Evolutionary conservation across 2,113 vertebrate species (phyloP), one percentile per base, ranked within the genome.

Genomic region (Thalassoma bifasciatum): DNA sequence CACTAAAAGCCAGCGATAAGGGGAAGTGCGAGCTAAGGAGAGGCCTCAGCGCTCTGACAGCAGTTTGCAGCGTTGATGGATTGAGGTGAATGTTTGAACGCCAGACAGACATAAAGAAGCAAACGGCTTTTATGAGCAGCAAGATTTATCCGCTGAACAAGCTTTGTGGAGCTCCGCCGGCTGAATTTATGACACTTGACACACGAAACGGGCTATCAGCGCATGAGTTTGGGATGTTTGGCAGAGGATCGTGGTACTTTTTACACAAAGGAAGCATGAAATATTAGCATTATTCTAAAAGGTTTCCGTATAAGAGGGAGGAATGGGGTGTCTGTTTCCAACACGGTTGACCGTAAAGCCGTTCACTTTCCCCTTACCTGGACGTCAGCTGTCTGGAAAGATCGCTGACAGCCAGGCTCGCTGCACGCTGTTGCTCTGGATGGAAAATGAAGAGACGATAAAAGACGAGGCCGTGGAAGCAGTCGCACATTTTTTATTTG

Each of bases 211-310:
- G 78, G 77, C 77, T 78, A 83, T 80, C 73, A 40, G 69, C 24
- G 46, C 77, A 49, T 16, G 66, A 64, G 42, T 62, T 77, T 66
- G 75, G 46, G 85, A 75, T 72, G 66, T 82, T 81, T 90, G 88
- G 86, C 90, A 81, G 80, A 36, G 24, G 47, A 52, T 66, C 67
- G 54, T 10, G 19, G 66, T 71, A 59, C 84, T 86, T 83, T 49
- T 84, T 75, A 76, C 71, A 75, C 79, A 72, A 71, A 85, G 77
- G 66, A 70, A 85, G 74, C 86, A 75, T 88, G 84, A 90, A 87
- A 88, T 88, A 92, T 87, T 86, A 89, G 77, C 84, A 70, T 89
- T 86, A 83, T 87, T 90, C 81, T 82, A 79, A 87, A 91, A 84
- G 82, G 81, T 89, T 88, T 90, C 86, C 72, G 52, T 85, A 81